Evolutionary conservation across 2,888 invertebrate genomes (phyloP), one percentile per base, ranked within the genome.

Genomic region (Orchestes rusci): DNA sequence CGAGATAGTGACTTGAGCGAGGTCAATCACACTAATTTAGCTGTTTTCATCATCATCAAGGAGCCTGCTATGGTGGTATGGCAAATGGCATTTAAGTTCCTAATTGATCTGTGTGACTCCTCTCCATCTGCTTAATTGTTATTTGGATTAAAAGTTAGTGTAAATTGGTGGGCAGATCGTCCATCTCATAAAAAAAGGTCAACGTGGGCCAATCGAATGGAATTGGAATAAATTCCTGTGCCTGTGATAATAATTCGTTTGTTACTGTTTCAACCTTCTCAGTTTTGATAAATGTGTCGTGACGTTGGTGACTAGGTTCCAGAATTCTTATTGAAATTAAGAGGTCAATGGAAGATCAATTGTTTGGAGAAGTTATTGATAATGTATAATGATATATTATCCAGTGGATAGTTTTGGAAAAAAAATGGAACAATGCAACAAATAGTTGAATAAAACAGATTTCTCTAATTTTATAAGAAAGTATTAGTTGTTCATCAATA

Each of bases 51-150:
- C 57, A 53, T 55, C 57, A 53, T 46, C 47, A 54, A 54, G 53
- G 46, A 53, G 53, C 37, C n/a, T n/a, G n/a, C n/a, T n/a, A n/a
- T n/a, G n/a, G n/a, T n/a, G n/a, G n/a, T 37, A 20, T 51, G 55
- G 51, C 55, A 53, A 53, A 53, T 52, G 53, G 53, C 52, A 53
- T 53, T 54, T 52, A 54, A 50, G 49, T 42, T 45, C 51, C 53
- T 56, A 58, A 58, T 58, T 58, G 56, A 55, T 53, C 53, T 56
- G 56, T 54, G 55, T 53, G 56, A 58, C 53, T 54, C 56, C 53
- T 54, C 51, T 55, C 54, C 56, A 58, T 58, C 56, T 58, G 58
- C 49, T 55, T 58, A 56, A 58, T 58, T 56, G 58, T 56, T 57
- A 54, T 55, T 56, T 56, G 55, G 53, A 58, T 56, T 56, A 55